Base-by-base conservation (phyloP, 2,113 vertebrate genomes). In the Arizona elegans region DNA sequence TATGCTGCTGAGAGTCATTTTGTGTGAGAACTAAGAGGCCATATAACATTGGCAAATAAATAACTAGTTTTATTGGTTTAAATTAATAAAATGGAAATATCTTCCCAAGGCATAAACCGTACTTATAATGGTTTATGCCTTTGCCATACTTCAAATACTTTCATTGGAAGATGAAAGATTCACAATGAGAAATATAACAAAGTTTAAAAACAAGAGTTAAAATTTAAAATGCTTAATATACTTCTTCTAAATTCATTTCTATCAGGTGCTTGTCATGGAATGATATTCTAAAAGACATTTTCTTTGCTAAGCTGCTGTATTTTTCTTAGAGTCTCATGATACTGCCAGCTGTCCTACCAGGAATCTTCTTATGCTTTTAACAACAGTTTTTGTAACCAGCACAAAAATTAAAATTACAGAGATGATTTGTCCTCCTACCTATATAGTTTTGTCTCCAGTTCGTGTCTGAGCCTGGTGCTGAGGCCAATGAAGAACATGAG, bases 31-130 rank as follows among this genome's bases (percentile, higher is more conserved):
- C 19, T 58, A 23, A 19, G 55, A 56, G 56, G 56, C 19, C 19
- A 58, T 56, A 56, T 56, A 21, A 56, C 19, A 56, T 58, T 58
- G 19, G 56, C 19, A 58, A 58, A 21, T 58, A 21, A 21, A 58
- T 58, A 58, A 58, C 19, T 23, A 58, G 56, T 7, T 58, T 58
- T 62, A 62, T 62, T 62, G 26, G 26, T 62, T 62, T 62, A 62
- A 62, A 26, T 26, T 62, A 62, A 62, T 62, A 62, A 26, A 91
- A 90, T 3, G 92, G 86, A 94, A 95, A 91, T 50, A 29, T 5
- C 54, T 92, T 95, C 93, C 89, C 81, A 93, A 94, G 93, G 93
- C 95, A 85, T 88, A 52, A 94, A 43, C 24, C 86, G 89, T 94
- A n/a, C 93, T 89, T 70, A 53, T 92, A 92, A 53, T 53, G 10